Base-by-base conservation (phyloP, 2,797 vertebrate genomes). In the Sebastes melanostomus region DNA sequence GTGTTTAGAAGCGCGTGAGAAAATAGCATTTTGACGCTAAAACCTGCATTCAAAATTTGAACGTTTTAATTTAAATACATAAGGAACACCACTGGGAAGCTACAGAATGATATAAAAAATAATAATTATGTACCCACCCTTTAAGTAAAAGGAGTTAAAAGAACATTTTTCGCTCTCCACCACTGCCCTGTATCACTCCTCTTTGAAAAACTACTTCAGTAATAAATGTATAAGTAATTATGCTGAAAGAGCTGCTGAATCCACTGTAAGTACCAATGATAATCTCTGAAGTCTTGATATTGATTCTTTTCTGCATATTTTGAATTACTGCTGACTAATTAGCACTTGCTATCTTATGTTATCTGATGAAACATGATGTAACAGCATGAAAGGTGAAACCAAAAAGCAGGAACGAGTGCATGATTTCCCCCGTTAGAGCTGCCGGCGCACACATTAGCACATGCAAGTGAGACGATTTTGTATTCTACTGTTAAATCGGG, bases 241-340 rank as follows among this genome's bases (percentile, higher is more conserved):
- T 30, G 4, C 34, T 66, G 50, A 71, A 75, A 46, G 59, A 42
- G 65, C 50, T 63, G 32, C 52, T 70, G 32, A 11, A 63, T 66
- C 60, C 32, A 52, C 71, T 65, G 25, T 65, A 54, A 52, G 11
- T 50, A 68, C 50, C 63, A 46, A 66, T 72, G 18, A 69, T 81
- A 20, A 84, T 77, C 58, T 78, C 80, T 68, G 10, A 63, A 66
- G 46, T 50, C 22, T 32, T 20, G 12, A n/a, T 73, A 83, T 78
- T 50, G 77, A 91, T 83, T 77, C 4, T 74, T 71, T 32, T 67
- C 38, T 59, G 20, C 18, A 3, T 59, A 42, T 75, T 80, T 73
- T 71, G 30, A 55, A 83, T 77, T 78, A 70, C 74, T 72, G 55
- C 62, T 16, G 25, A 34, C 66, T 74, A 78, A 84, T 87, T 76